A percentile compares a stretch with the other conserved stretches of the same genome.
phyloP scores from a whole-genome alignment of 2,113 vertebrate species.

The Anhinga anhinga region DNA sequence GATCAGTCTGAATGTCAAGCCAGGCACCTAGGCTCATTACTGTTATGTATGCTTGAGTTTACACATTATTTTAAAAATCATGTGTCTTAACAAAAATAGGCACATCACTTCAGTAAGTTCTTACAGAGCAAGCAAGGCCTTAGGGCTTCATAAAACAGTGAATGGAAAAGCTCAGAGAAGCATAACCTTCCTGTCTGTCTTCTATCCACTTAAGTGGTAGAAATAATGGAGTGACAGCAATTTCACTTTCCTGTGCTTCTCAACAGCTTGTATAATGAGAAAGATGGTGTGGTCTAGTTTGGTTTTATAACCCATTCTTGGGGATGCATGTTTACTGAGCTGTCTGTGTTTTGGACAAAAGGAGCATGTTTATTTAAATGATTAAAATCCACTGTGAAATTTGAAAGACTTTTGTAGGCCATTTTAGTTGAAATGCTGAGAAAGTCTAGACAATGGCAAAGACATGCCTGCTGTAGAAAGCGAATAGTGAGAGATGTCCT shows the following conservation, averaged over 20 bases:
- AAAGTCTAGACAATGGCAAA: neutral
- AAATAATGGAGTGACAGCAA: neutral
- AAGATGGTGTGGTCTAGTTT: neutral
- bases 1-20: neutral
- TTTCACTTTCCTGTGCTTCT: neutral
- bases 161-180: slow-evolving; percentile 13
- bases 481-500: neutral
- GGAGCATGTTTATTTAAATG: neutral
- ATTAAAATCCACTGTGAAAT: neutral
- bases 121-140: neutral
- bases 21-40: neutral
- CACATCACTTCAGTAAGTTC: neutral
- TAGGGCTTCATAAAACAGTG: slow-evolving; percentile 9
- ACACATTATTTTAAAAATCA: neutral
- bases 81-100: slow-evolving; percentile 6
- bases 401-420: neutral
- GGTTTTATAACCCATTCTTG: neutral
- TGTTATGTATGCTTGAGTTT: neutral
- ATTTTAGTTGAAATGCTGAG: neutral
- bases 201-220: neutral
- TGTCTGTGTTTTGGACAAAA: neutral
- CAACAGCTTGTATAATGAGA: neutral
- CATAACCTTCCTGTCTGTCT: neutral
- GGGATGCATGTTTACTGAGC: neutral
- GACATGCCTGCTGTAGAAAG: neutral